A percentile compares a stretch with the other conserved stretches of the same genome.
Conservation (phyloP, 2,888 invertebrate species). For the Epinotia ramella region DNA sequence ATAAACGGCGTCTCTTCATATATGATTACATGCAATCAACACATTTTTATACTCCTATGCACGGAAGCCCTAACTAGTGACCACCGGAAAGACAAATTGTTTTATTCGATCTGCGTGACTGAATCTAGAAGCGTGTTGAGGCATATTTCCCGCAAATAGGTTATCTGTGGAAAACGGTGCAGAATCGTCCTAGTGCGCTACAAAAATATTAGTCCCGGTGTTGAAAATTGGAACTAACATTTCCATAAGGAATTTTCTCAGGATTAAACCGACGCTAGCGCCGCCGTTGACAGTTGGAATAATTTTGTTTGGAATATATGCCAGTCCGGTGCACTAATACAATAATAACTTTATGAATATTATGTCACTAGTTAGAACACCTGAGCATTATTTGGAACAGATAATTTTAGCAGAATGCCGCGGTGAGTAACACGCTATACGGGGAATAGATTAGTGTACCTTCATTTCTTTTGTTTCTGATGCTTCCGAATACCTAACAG, state of each 20-base stretch:
- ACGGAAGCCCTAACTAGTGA: no score
- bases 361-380: constrained; percentile 52
- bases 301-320: constrained; percentile 15
- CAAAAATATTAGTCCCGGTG: neutral
- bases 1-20: no score
- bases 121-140: neutral
- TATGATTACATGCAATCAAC: no score
- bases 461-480: constrained; percentile 17
- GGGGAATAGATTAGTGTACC: constrained; percentile 34
- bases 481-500: constrained; percentile 11
- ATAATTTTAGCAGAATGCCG: constrained; percentile 78
- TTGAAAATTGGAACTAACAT: neutral
- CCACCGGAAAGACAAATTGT: no score
- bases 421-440: constrained; percentile 67
- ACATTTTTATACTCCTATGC: no score
- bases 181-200: constrained; percentile 1
- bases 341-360: constrained; percentile 39
- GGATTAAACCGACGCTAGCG: neutral
- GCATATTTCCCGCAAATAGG: neutral
- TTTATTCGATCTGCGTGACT: no score
- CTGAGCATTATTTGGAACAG: constrained; percentile 75
- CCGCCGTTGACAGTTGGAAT: neutral
- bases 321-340: constrained; percentile 27
- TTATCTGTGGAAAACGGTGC: constrained; percentile 4
- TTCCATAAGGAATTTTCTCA: neutral